phyloP scores from a whole-genome alignment of 92 coral and sea anemone species.

The Epizoanthus fatuus region DNA sequence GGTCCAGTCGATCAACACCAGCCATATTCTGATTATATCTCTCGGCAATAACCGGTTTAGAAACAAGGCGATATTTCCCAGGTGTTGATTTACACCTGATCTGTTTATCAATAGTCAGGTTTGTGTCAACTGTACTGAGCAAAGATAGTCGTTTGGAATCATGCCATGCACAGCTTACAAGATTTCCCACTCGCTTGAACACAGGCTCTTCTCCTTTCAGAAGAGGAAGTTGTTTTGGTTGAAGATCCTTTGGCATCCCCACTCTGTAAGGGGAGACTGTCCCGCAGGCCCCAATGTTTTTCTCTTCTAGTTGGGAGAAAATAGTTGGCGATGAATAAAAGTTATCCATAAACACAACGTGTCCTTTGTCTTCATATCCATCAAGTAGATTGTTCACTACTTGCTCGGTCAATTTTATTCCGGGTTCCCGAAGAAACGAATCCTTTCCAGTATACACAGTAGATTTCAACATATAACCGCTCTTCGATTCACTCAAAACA shows the following conservation, averaged over 20 bases:
- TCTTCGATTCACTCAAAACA: slow-evolving; percentile 57
- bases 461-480: slow-evolving; percentile 62
- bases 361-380: slow-evolving; percentile 71
- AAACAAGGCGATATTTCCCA: slow-evolving; percentile 36
- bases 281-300: slow-evolving; percentile 75
- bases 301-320: slow-evolving; percentile 53
- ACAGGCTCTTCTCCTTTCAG: slow-evolving; percentile 65
- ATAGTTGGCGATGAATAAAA: slow-evolving; percentile 62
- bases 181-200: slow-evolving; percentile 63
- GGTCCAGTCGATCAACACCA: slow-evolving; percentile 79
- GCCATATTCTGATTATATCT: slow-evolving; percentile 63
- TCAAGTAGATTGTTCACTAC: slow-evolving; percentile 49
- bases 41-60: slow-evolving; percentile 70
- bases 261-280: slow-evolving; percentile 61
- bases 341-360: slow-evolving; percentile 64
- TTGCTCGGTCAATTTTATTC: slow-evolving; percentile 44
- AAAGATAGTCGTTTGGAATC: slow-evolving; percentile 65
- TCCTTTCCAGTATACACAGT: slow-evolving; percentile 65
- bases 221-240: slow-evolving; percentile 47
- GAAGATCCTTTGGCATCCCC: slow-evolving; percentile 59
- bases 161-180: slow-evolving; percentile 84
- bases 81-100: slow-evolving; percentile 43
- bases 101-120: slow-evolving; percentile 62
- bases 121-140: slow-evolving; percentile 63
- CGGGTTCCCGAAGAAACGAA: slow-evolving; percentile 23